Base-by-base conservation (phyloP, 2,888 invertebrate species). In the Pollenia amentaria region DNA sequence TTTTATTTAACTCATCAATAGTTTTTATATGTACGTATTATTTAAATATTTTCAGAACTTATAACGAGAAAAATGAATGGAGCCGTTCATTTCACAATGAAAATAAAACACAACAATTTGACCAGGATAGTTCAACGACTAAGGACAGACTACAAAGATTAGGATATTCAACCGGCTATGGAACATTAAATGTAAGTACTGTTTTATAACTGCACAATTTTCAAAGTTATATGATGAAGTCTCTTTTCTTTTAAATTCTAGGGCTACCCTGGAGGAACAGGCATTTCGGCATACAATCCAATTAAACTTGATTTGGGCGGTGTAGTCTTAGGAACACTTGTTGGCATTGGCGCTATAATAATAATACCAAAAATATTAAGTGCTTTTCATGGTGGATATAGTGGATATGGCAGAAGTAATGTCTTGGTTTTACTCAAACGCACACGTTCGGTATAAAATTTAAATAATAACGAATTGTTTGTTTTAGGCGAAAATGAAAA, bases 241-340 rank as follows among this genome's bases (percentile, higher is more conserved):
- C 12, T 14, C 9, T 21, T 57, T n/a, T 75, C 14, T 57, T 3
- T 16, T 16, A 11, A 53, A 53, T 42, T 40, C 0, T 65, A 93
- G 94, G 94, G 90, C 10, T 94, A 94, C 89, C 93, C 93, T 38
- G 92, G 92, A 57, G 93, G 92, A 14, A 93, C 93, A 16, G 94
- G 94, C 6, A 92, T 95, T 12, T 96, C 96, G 0, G 93, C 95
- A 14, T 96, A 97, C 89, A 95, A 95, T 2, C 97, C 97, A 0
- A 94, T 96, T 84, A 97, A 97, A 93, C 95, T 97, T 73, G 97
- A 97, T 90, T 94, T 97, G 0, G 97, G 97, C 8, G 97, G 97
- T 0, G 95, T 97, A 10, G 95, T 97, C 9, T 93, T 97, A 38
- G 97, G 97, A 0, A 97, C 97, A 2, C 94, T 97, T 2, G 94